Base-by-base conservation (phyloP, 2,113 vertebrate genomes). In the Leptocoma aspasia region DNA sequence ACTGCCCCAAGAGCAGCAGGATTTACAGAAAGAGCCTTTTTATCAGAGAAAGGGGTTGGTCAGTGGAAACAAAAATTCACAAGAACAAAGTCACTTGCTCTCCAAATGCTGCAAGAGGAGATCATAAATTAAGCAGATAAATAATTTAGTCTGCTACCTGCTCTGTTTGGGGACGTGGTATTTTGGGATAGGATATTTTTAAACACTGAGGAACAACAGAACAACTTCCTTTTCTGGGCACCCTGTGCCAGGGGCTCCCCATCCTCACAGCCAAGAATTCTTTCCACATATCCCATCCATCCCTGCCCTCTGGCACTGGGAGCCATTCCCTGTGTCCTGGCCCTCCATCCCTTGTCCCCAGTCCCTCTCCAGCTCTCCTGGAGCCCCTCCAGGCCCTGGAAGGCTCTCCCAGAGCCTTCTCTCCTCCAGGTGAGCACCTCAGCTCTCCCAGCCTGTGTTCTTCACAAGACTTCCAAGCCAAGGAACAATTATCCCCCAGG, bases 281-380 rank as follows among this genome's bases (percentile, higher is more conserved):
- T 22, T 37, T 0, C 19, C 52, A 44, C 3, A 2, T 3, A 0
- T 59, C 77, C 68, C 60, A 82, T 0, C 52, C 5, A 14, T 0
- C 33, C 52, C 69, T 75, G 69, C 18, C 42, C 59, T 28, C 42
- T 81, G 86, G 8, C 49, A 56, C 0, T 31, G 49, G 16, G 15
- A 73, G 31, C 22, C 52, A 57, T 50, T 73, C 76, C 66, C 59
- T 15, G 16, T 9, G 33, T 59, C 37, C 60, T 66, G 52, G n/a
- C 19, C 44, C 76, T 37, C 21, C 52, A 33, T 0, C 3, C 44
- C 33, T 28, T 81, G 44, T 23, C 27, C 37, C 18, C 2, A 37
- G 52, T 8, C 33, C 52, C 60, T 59, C 44, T 39, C 15, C 68
- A 81, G 60, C 52, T 73, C 44, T 44, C 18, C 35, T 59, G 76